Evolutionary conservation across 2,888 invertebrate species (phyloP).

Genomic region (Sicus ferrugineus): DNA sequence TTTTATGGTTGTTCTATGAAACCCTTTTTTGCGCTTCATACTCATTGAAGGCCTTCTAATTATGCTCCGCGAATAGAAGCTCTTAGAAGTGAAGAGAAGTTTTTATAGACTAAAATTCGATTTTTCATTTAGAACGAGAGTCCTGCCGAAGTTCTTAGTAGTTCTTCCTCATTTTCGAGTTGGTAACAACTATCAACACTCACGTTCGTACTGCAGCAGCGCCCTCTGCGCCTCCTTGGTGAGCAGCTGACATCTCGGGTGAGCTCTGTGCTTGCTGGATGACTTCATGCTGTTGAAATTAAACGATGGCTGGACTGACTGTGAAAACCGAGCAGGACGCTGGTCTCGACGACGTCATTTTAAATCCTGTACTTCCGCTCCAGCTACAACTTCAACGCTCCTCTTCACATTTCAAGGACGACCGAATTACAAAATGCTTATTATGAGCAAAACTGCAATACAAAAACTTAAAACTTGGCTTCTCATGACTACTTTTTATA

Average conservation of each 20-base stretch:
- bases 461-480: constrained; percentile 55
- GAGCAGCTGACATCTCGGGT: constrained; percentile 50
- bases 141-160: too few species aligned
- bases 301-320: background rate
- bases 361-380: background rate
- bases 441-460: constrained; percentile 54
- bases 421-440: constrained; percentile 49
- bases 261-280: background rate
- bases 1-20: too few species aligned
- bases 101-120: too few species aligned
- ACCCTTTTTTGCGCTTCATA: too few species aligned
- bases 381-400: background rate
- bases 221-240: constrained; percentile 51
- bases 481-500: too few species aligned
- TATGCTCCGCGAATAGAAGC: too few species aligned
- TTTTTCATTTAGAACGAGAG: too few species aligned
- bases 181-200: constrained; percentile 41
- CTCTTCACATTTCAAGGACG: constrained; percentile 29
- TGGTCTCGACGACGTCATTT: background rate
- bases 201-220: constrained; percentile 53
- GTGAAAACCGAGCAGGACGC: background rate
- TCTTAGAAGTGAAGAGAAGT: too few species aligned
- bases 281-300: constrained; percentile 18
- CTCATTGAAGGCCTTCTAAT: too few species aligned
- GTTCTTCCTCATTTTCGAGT: background rate